These are phyloP conservation scores for Drosophila rubida DNA, from an alignment of 2,888 invertebrate species.

Conservation along the genomic window DNA sequence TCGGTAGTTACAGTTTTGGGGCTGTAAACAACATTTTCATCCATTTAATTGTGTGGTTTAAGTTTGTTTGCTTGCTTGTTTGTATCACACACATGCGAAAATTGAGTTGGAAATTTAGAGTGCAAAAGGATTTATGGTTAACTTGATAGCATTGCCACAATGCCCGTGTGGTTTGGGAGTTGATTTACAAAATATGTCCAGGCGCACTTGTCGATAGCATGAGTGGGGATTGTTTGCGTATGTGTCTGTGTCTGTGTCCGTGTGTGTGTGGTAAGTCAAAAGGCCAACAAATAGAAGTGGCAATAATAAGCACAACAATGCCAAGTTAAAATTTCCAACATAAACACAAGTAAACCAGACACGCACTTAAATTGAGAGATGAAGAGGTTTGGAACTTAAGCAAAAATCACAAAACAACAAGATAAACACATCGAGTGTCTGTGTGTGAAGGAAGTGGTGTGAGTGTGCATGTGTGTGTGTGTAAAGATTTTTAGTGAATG, in stretches of 20 bases:
- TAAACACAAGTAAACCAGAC: conserved; percentile 39
- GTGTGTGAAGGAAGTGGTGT: conserved; percentile 1
- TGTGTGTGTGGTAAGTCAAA: conserved; percentile 30
- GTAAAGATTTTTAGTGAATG: conserved; percentile 39
- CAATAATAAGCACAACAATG: conserved; percentile 41
- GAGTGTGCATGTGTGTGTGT: conserved; percentile 6
- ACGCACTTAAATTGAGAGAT: conserved; percentile 36
- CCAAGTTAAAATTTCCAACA: conserved; percentile 40
- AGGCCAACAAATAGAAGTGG: conserved; percentile 45
- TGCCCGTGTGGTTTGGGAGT: conserved; percentile 39
- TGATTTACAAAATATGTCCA: conserved; percentile 40
- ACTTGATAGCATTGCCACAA: conserved; percentile 60
- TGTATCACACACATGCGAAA: conserved; percentile 50
- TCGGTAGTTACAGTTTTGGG: conserved; percentile 45
- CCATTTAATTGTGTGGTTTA: conserved; percentile 61
- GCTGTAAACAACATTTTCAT: conserved; percentile 76
- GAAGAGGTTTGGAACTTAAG: conserved; percentile 35
- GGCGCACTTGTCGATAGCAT: conserved; percentile 35
- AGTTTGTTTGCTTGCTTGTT: conserved; percentile 19
- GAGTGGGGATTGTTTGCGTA: conserved; percentile 3
- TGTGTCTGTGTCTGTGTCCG: conserved; percentile 5
- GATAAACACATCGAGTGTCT: conserved; percentile 22
- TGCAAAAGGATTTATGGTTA: conserved; percentile 70
- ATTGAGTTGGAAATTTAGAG: conserved; percentile 73
- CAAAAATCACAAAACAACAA: conserved; percentile 46